Conservation (phyloP, 2,888 invertebrate species). For the Deroplatys truncata region DNA sequence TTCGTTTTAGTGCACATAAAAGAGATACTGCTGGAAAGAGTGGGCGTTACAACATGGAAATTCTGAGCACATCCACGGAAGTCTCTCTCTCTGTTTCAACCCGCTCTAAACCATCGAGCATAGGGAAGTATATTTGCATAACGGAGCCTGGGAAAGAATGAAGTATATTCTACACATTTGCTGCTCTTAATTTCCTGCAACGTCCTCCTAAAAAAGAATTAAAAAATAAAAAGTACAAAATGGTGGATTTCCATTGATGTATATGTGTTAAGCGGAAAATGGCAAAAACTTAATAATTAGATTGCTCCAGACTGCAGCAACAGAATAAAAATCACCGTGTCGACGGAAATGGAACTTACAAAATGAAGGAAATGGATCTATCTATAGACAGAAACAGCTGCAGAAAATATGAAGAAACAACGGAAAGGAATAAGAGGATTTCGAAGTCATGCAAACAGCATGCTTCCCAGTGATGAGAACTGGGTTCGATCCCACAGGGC, state of each 20-base stretch:
- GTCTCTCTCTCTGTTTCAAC: no score
- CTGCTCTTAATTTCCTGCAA: neutral
- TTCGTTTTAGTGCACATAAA: no score
- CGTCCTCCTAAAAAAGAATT: neutral
- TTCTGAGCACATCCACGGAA: no score
- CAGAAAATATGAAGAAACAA: no score
- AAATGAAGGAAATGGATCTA: neutral
- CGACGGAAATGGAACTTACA: neutral
- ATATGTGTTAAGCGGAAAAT: neutral
- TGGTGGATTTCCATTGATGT: neutral
- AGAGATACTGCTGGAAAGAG: no score
- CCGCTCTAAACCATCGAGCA: neutral
- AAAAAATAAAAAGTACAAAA: neutral
- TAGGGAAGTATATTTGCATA: neutral
- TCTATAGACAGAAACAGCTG: neutral
- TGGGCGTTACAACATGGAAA: no score
- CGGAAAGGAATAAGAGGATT: no score
- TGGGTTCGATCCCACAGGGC: no score
- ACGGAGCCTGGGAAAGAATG: neutral
- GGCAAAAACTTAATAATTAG: neutral
- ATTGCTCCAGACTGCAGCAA: neutral
- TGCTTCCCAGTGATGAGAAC: no score
- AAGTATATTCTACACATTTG: neutral
- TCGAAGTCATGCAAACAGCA: no score
- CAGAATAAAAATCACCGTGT: neutral